Conservation (phyloP, 2,797 vertebrate species). For the Poecilia velifera region DNA sequence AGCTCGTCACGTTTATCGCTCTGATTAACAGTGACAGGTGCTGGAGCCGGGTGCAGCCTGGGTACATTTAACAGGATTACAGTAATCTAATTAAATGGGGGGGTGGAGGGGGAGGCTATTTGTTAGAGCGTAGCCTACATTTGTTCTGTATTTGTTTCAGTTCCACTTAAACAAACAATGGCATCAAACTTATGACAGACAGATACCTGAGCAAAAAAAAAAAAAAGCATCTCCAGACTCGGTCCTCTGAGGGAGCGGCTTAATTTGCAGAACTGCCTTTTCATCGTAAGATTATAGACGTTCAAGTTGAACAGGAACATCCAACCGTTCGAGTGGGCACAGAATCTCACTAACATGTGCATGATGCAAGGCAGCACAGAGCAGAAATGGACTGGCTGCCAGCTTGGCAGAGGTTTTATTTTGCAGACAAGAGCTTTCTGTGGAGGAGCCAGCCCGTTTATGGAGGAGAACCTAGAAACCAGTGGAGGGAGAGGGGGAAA, state of each 20-base stretch:
- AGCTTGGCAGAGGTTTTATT: conserved; percentile 67
- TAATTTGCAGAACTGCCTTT: conserved; percentile 52
- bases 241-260: conserved; percentile 23
- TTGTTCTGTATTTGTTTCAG: conserved; percentile 59
- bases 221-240: neutral
- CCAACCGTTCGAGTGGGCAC: conserved; percentile 65
- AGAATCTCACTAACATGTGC: conserved; percentile 66
- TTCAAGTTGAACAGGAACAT: conserved; percentile 39
- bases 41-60: conserved; percentile 61
- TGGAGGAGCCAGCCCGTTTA: conserved; percentile 64
- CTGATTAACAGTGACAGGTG: conserved; percentile 73
- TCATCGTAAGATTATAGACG: conserved; percentile 49
- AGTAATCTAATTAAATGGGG: conserved; percentile 66
- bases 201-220: conserved; percentile 28
- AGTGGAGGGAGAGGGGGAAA: conserved; percentile 10
- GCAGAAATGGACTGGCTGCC: conserved; percentile 63
- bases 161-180: conserved; percentile 39
- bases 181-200: conserved; percentile 9
- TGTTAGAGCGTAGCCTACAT: conserved; percentile 60
- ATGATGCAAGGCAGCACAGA: conserved; percentile 66
- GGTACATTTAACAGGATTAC: conserved; percentile 71
- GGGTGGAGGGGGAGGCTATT: conserved; percentile 55
- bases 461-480: conserved; percentile 53
- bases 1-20: conserved; percentile 62
- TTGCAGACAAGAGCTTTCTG: conserved; percentile 57